Evolutionary conservation across 2,797 vertebrate genomes (phyloP), one percentile per base, ranked within the genome.

Genomic region (Phylloscopus collybita): DNA sequence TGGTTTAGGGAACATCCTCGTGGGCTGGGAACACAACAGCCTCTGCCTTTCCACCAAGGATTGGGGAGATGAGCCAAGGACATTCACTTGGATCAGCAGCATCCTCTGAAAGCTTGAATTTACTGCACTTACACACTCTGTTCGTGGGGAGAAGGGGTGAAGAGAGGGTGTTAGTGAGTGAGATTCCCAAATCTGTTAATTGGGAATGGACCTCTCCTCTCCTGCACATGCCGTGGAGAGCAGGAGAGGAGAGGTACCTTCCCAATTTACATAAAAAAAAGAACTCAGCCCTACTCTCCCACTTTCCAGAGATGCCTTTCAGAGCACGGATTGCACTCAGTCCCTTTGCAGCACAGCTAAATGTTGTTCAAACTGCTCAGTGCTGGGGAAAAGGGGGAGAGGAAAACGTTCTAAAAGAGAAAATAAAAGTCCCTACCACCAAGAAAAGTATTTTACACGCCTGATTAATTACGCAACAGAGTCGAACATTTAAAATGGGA

Each of bases 1-100:
- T 96, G 92, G 6, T 95, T 69, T 50, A 20, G 89, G 59, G 72
- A 93, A 64, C 40, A 53, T 4, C 13, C 22, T 2, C 49, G 40
- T 6, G 49, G 74, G 79, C 64, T 89, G 90, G 82, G 82, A 96
- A 72, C 88, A 60, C 50, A 71, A 49, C 56, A 86, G 23, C n/a
- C 80, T 90, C 87, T 79, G 76, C 80, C 64, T 92, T 88, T 88
- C 61, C 93, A 96, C 42, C 83, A 74, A 78, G 34, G 21, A 7
- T 1, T 69, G 83, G n/a, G 20, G 23, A 15, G 78, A 87, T 16
- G 30, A 91, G 73, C 86, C 91, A 92, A 86, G 53, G 38, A 38
- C 27, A 21, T 9, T 44, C 73, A 40, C 61, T 86, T 57, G 29
- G n/a, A 47, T 44, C 13, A 0, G 61, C 16, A 75, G 15, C 23